Percentiles rank a stretch among this genome's conserved stretches.
phyloP scores from a whole-genome alignment of 35 echinoderm and acorn worm species.

The Lytechinus pictus region DNA sequence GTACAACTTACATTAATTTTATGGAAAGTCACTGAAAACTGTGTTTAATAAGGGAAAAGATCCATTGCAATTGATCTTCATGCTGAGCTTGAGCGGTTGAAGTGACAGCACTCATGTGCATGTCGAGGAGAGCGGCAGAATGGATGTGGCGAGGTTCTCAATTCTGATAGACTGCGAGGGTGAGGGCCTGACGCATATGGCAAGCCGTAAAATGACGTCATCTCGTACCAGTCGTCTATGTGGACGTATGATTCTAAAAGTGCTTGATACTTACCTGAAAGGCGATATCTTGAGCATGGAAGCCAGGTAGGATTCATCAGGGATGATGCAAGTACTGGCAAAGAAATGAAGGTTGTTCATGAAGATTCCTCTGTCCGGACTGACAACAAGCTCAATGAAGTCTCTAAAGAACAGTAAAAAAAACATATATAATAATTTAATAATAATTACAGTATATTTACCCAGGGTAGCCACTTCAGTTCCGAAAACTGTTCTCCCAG shows the following conservation, averaged over 20 bases:
- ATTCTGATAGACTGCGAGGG: too few species aligned
- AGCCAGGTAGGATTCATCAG: slow-evolving; percentile 91
- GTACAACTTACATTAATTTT: too few species aligned
- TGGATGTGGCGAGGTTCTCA: not conserved
- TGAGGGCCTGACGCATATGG: not conserved
- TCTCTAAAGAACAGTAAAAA: slow-evolving; percentile 57
- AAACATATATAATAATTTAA: not conserved
- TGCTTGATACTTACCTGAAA: slow-evolving; percentile 65
- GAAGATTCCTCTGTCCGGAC: slow-evolving; percentile 55
- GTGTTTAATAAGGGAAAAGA: too few species aligned
- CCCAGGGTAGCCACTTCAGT: too few species aligned
- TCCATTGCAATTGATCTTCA: too few species aligned
- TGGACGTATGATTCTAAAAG: not conserved
- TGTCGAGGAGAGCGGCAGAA: not conserved
- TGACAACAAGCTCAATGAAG: slow-evolving; percentile 78
- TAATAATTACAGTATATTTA: too few species aligned
- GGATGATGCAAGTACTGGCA: slow-evolving; percentile 92
- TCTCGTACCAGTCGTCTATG: too few species aligned
- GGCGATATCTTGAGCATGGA: slow-evolving; percentile 96
- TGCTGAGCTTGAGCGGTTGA: too few species aligned
- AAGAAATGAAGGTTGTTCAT: slow-evolving; percentile 90
- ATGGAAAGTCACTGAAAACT: too few species aligned
- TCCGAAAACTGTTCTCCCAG: too few species aligned
- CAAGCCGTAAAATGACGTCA: not conserved
- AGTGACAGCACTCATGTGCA: too few species aligned